Evolutionary conservation across 2,113 vertebrate genomes (phyloP), one percentile per base, ranked within the genome.

Genomic region (Ophiodon elongatus): DNA sequence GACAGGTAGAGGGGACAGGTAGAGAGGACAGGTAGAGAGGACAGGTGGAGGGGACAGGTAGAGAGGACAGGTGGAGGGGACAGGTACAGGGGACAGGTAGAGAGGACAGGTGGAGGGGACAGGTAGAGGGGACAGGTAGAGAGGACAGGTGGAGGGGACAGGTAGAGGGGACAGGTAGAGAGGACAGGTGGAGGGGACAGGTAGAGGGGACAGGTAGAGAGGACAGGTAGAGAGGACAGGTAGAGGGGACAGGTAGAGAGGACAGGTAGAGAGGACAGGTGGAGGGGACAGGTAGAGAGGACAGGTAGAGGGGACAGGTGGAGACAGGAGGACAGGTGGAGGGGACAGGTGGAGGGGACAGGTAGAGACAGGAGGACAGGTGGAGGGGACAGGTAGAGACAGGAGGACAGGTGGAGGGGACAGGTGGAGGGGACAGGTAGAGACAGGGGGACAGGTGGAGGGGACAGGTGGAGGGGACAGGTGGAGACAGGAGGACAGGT

Each of bases 291-390:
- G 31, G 60, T 1, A 9, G 21, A 52, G 47, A 8, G n/a, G 35
- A 80, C 54, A 56, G 52, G 52, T 25, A 56, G 52, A 3, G 23
- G n/a, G n/a, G n/a, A n/a, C n/a, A n/a, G n/a, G n/a, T n/a, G n/a
- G n/a, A n/a, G n/a, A n/a, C n/a, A n/a, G n/a, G n/a, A n/a, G n/a
- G 47, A 52, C 19, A 54, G 52, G 52, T 1, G 19, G n/a, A 54
- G 50, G 3, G n/a, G n/a, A n/a, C n/a, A n/a, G n/a, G n/a, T n/a
- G n/a, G 21, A 52, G 47, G 2, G 47, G 47, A 52, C 17, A 52
- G 50, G 50, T 23, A 52, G 50, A 1, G 17, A 84, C 81, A n/a
- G 31, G 75, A 13, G n/a, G 43, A 59, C 19, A 76, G 79, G 47
- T 3, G 6, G 15, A 17, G 23, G 50, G 27, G n/a, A 6, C 3